Evolutionary conservation across 2,888 invertebrate species (phyloP).

Genomic region (Scaptodrosophila latifasciaeformis): DNA sequence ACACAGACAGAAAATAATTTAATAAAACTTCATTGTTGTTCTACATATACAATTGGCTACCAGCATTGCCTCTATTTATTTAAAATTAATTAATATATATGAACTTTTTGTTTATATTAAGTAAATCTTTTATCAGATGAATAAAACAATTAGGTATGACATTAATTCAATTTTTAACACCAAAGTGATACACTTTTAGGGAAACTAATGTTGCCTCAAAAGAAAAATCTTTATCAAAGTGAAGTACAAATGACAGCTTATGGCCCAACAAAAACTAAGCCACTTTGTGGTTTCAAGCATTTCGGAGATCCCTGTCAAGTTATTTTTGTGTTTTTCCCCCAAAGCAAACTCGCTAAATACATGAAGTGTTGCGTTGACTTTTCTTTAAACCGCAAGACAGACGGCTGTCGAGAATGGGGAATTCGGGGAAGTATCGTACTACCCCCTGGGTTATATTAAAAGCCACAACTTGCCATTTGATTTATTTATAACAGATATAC

Average conservation of each 20-base stretch:
- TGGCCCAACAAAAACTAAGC: background rate
- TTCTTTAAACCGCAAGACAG: slow-evolving; percentile 46
- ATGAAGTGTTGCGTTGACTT: slow-evolving; percentile 7
- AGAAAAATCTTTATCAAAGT: background rate
- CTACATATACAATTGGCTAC: too few species aligned
- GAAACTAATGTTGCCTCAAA: background rate
- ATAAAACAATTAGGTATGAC: too few species aligned
- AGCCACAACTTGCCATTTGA: slow-evolving; percentile 47
- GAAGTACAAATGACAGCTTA: background rate
- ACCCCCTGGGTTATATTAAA: slow-evolving; percentile 47
- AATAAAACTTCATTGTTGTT: too few species aligned
- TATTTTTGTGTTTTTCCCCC: background rate
- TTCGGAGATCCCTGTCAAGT: slow-evolving; percentile 5
- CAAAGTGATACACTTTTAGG: slow-evolving; percentile 31
- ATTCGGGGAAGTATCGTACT: background rate
- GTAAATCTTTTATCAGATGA: too few species aligned
- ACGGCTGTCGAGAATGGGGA: slow-evolving; percentile 23
- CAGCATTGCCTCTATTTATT: too few species aligned
- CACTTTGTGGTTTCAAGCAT: background rate
- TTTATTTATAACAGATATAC: slow-evolving; percentile 57
- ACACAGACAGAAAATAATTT: too few species aligned
- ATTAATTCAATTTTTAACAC: background rate
- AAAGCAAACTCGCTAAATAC: background rate
- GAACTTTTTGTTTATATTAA: too few species aligned
- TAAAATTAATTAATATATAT: too few species aligned